These are phyloP conservation scores for Catagonus wagneri DNA, from an alignment of 2,113 vertebrate species.

Conservation along the genomic window DNA sequence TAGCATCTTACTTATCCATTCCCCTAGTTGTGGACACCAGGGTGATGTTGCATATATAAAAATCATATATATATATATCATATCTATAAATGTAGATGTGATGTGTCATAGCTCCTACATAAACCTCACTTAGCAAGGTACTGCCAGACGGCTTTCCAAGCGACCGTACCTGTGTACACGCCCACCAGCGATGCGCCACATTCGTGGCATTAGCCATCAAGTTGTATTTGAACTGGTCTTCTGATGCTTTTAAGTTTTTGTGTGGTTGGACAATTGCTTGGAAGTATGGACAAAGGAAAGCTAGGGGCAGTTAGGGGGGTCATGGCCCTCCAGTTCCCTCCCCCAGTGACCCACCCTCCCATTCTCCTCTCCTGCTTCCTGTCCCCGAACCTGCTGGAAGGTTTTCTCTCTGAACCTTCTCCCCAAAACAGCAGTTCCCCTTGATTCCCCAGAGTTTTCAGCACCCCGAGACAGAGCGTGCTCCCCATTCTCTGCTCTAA, in stretches of 20 bases:
- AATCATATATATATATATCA: not conserved
- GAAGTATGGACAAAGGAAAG: not conserved
- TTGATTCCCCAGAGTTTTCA: not conserved
- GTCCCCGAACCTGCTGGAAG: not conserved
- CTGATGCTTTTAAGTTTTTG: not conserved
- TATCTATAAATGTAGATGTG: not conserved
- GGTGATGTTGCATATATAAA: not conserved
- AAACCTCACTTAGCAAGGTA: not conserved
- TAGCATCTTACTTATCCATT: not conserved
- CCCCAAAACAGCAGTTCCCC: not conserved
- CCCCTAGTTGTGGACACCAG: not conserved
- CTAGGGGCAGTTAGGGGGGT: not conserved
- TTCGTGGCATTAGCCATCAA: slow-evolving; percentile 11
- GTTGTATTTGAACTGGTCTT: slow-evolving; percentile 27
- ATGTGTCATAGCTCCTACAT: not conserved
- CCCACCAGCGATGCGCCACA: not conserved
- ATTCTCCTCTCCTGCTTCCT: fast-evolving
- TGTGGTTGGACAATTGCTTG: not conserved
- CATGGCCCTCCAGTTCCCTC: not conserved
- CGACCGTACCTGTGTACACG: not conserved
- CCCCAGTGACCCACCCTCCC: not conserved
- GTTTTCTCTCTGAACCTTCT: not conserved
- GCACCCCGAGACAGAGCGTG: not conserved
- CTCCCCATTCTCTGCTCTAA: not conserved
- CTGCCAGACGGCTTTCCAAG: not conserved